These are phyloP conservation scores for Hirudinaria manillensis DNA, from an alignment of 2,888 invertebrate species.

Conservation along the genomic window DNA sequence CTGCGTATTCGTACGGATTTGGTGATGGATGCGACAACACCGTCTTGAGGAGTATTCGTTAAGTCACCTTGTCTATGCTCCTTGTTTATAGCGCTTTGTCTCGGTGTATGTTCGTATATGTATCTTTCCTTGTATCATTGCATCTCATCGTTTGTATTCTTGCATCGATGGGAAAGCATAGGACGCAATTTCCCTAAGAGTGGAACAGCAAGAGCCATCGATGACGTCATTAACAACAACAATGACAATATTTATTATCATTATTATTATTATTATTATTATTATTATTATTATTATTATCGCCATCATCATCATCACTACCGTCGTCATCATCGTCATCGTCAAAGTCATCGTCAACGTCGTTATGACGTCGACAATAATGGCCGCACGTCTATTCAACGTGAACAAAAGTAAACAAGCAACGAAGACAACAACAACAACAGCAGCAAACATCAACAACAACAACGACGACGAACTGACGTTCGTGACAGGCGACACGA, in stretches of 20 bases:
- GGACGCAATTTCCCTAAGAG: no score
- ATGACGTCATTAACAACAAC: no score
- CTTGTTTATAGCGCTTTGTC: no score
- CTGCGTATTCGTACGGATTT: no score
- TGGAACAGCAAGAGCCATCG: no score
- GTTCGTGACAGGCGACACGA: background rate
- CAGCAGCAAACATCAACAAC: background rate
- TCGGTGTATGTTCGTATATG: no score
- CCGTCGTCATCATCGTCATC: slow-evolving; percentile 28
- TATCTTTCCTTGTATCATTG: no score
- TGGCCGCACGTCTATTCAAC: background rate
- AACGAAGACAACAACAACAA: background rate
- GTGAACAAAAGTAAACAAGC: background rate
- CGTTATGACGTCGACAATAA: background rate
- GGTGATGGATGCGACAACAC: no score
- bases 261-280: slow-evolving; percentile 14
- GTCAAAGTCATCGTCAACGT: slow-evolving; percentile 11
- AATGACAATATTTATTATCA: slow-evolving; percentile 14
- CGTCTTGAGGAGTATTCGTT: no score
- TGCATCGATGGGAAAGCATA: no score
- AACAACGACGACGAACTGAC: background rate
- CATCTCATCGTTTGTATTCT: no score
- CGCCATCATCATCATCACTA: slow-evolving; percentile 25
- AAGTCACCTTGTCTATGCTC: no score
- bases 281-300: slow-evolving; percentile 4